Conservation (phyloP, 2,113 vertebrate genomes). For the Zosterops lateralis region DNA sequence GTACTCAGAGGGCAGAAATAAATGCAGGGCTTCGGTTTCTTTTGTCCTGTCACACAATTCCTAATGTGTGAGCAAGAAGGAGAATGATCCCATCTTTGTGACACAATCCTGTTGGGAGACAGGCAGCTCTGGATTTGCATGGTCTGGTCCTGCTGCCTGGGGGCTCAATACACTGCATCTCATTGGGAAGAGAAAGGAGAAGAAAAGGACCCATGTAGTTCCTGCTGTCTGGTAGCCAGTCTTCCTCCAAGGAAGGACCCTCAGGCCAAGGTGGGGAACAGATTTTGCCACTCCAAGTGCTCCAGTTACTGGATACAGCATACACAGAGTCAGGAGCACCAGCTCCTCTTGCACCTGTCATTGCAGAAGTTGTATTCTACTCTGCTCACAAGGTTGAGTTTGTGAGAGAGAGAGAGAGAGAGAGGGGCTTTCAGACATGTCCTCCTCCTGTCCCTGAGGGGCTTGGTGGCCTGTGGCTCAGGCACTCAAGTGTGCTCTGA, state of each 20-base stretch:
- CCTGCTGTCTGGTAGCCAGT: not conserved
- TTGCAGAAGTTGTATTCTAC: not conserved
- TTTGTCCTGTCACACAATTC: not conserved
- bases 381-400: rapidly evolving
- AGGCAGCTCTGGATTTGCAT: not conserved
- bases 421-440: not conserved
- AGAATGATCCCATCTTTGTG: rapidly evolving
- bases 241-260: not conserved
- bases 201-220: not conserved
- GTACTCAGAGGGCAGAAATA: not conserved
- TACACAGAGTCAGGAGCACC: not conserved
- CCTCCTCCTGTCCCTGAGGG: rapidly evolving
- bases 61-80: not conserved
- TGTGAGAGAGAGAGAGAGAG: not conserved
- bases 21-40: not conserved
- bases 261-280: rapidly evolving
- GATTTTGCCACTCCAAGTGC: not conserved
- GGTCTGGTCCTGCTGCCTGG: not conserved
- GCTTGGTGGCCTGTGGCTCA: not conserved
- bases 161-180: not conserved
- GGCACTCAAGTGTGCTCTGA: not conserved
- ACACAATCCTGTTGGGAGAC: not conserved
- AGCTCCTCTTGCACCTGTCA: not conserved
- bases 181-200: not conserved
- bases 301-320: not conserved